Conservation (phyloP, 2,113 vertebrate species). For the Dicrurus megarhynchus region DNA sequence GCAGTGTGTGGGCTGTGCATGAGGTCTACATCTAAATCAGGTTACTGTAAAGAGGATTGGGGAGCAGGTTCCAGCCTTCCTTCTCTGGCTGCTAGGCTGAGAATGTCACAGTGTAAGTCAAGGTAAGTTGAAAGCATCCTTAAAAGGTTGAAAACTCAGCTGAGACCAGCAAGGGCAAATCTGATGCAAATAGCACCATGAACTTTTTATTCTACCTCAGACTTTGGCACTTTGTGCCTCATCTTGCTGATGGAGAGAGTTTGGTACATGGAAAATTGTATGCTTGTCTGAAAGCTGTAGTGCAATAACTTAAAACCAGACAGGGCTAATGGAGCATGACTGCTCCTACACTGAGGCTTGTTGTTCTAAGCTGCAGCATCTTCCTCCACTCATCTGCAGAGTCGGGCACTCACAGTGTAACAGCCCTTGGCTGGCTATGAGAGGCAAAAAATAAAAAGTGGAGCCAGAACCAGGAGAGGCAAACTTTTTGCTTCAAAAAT, state of each 20-base stretch:
- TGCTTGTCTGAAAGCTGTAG: constrained; percentile 10
- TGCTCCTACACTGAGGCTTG: not conserved
- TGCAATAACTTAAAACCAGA: constrained; percentile 32
- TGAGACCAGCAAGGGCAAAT: not conserved
- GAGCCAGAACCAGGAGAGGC: not conserved
- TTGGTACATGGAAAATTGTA: constrained; percentile 1
- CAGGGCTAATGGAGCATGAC: constrained; percentile 12
- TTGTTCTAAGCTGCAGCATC: not conserved
- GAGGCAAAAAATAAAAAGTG: not conserved
- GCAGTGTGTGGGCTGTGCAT: not conserved
- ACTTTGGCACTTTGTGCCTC: not conserved
- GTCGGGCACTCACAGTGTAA: not conserved
- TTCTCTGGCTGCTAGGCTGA: not conserved
- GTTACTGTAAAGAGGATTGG: not conserved
- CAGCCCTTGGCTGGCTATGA: not conserved
- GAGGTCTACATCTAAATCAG: not conserved
- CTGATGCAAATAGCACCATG: not conserved
- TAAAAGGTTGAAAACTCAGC: not conserved
- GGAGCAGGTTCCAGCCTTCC: not conserved
- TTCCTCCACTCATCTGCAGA: not conserved
- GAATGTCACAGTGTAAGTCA: not conserved
- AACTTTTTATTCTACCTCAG: not conserved
- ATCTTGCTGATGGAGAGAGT: not conserved
- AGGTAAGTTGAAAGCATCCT: not conserved
- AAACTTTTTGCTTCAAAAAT: not conserved